Base-by-base conservation (phyloP, 2,113 vertebrate genomes). In the Acanthochromis polyacanthus region DNA sequence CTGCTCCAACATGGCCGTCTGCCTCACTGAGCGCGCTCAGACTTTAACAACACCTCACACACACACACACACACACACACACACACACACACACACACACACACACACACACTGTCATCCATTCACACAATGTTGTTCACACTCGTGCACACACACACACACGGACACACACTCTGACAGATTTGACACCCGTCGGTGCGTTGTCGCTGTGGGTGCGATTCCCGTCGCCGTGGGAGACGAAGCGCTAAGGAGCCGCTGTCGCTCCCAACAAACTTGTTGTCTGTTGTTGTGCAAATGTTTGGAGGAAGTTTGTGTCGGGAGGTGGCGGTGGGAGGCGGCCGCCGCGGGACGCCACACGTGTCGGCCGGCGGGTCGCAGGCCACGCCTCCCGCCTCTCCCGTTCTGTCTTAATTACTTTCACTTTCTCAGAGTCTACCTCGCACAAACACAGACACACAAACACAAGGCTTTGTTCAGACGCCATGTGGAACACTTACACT, bases 241-340 rank as follows among this genome's bases (percentile, higher is more conserved):
- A 51, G 89, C 80, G 89, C 75, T 89, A 91, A 87, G 60, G 85
- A 85, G 84, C 80, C 64, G 63, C 51, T 59, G 69, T 86, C 75
- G 81, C 75, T 67, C 83, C 46, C 62, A 57, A 60, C 53, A 63
- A 88, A 89, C 84, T 79, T 53, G 72, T 84, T 84, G 81, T 67
- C 59, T 82, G 71, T 89, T 90, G 82, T 89, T 91, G 80, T 88
- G 72, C 83, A 91, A 89, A 88, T 82, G 85, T 89, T 91, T 86
- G 58, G 85, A 72, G 73, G 70, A 87, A 89, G 79, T 85, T 87
- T 89, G 85, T 77, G 69, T 61, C 75, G 28, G 43, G 75, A 80
- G 80, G 85, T 71, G 75, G 60, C 59, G 30, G 55, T 32, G 66
- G 82, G 65, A 55, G 69, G 67, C 6, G 48, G 53, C 65, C 4